These are phyloP conservation scores for Trichonephila inaurata DNA, from an alignment of 1,140 invertebrate genomes.

Conservation along the genomic window DNA sequence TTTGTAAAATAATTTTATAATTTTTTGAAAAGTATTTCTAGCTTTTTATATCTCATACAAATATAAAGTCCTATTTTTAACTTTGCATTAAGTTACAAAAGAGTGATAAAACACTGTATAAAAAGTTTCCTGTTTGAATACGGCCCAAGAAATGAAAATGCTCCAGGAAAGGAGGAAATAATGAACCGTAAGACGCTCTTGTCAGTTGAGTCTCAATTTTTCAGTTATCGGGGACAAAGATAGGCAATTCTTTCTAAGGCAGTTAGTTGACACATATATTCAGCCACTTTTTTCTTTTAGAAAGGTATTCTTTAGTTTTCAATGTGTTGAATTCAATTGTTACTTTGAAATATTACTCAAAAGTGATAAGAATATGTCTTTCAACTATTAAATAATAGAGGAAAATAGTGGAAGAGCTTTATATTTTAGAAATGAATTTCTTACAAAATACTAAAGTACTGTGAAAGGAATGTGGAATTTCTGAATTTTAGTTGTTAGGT, in stretches of 20 bases:
- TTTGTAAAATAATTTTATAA: too few relatives aligned
- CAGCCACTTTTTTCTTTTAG: not conserved
- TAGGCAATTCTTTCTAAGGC: slow-evolving; percentile 17
- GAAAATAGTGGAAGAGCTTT: too few relatives aligned
- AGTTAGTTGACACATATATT: not conserved
- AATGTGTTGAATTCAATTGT: not conserved
- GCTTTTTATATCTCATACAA: not conserved
- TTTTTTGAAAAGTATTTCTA: not conserved
- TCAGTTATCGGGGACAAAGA: slow-evolving; percentile 17
- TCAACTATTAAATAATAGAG: not conserved
- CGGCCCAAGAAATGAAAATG: not conserved
- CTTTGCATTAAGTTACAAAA: not conserved
- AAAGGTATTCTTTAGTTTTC: not conserved
- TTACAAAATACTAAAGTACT: too few relatives aligned
- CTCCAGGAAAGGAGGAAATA: not conserved
- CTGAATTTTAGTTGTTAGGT: too few relatives aligned
- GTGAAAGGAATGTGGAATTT: too few relatives aligned
- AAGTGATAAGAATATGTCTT: not conserved
- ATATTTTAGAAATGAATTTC: too few relatives aligned
- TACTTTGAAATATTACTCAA: not conserved
- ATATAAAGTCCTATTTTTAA: not conserved
- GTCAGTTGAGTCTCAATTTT: slow-evolving; percentile 25
- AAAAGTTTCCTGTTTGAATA: slow-evolving; percentile 20
- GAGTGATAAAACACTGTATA: not conserved
- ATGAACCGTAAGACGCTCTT: not conserved